Evolutionary conservation across 2,888 invertebrate species (phyloP).

Genomic region (Hypolimnas misippus): DNA sequence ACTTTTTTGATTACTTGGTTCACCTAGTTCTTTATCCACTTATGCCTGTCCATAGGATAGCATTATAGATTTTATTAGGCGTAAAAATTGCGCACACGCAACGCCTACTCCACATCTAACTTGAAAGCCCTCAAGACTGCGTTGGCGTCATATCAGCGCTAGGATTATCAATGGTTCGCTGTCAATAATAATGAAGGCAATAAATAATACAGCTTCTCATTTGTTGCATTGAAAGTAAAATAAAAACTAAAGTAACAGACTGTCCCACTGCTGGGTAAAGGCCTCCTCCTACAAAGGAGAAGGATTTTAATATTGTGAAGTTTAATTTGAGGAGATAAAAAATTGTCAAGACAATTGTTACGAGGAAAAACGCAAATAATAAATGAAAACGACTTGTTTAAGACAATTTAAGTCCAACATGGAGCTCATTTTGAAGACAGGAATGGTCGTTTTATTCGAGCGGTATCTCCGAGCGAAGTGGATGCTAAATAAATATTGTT

Average conservation of each 20-base stretch:
- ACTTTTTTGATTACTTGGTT: too few species aligned
- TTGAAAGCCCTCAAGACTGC: conserved; percentile 6
- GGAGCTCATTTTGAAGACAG: conserved; percentile 17
- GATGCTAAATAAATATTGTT: conserved; percentile 37
- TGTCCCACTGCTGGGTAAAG: too few species aligned
- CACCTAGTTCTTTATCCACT: too few species aligned
- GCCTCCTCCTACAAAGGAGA: too few species aligned
- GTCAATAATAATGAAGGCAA: background rate
- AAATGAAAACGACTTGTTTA: conserved; percentile 17
- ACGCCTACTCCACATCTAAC: background rate
- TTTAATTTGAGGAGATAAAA: background rate
- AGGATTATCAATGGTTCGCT: background rate
- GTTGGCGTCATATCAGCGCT: conserved; percentile 5
- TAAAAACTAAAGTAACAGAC: too few species aligned
- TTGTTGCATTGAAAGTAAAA: too few species aligned
- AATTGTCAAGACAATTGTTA: background rate
- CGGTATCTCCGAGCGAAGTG: conserved; percentile 14
- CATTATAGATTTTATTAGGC: too few species aligned
- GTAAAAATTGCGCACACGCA: conserved; percentile 8
- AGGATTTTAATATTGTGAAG: too few species aligned
- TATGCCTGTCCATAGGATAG: too few species aligned
- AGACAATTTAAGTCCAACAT: conserved; percentile 15
- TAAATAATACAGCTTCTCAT: background rate
- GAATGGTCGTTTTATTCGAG: conserved; percentile 21
- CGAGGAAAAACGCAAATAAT: background rate